These are phyloP conservation scores for Pseudococcus viburni DNA, from an alignment of 2,888 invertebrate species.

Conservation along the genomic window DNA sequence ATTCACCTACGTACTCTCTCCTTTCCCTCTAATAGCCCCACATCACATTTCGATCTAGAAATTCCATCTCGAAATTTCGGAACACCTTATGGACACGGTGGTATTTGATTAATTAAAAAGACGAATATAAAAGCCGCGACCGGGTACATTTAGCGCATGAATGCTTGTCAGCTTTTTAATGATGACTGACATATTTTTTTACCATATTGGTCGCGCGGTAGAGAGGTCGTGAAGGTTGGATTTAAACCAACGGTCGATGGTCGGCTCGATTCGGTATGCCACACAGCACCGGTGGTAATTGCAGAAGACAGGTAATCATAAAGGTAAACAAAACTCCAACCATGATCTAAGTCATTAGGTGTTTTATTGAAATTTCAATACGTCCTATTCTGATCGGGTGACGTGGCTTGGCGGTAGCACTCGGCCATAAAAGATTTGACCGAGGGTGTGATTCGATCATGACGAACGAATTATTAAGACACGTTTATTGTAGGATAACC, in stretches of 20 bases:
- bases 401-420: conserved; percentile 12
- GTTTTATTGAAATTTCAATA: conserved; percentile 45
- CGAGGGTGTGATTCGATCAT: conserved; percentile 11
- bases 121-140: background rate
- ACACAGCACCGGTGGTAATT: conserved; percentile 3
- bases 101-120: conserved; percentile 52
- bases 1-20: no score
- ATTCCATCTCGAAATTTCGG: background rate
- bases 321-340: conserved; percentile 46
- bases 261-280: background rate
- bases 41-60: background rate
- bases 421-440: background rate
- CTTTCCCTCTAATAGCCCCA: no score
- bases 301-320: conserved; percentile 52
- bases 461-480: background rate
- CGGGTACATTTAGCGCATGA: conserved; percentile 37
- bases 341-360: conserved; percentile 43
- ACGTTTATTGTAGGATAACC: no score
- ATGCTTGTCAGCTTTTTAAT: conserved; percentile 60
- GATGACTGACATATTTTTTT: conserved; percentile 53
- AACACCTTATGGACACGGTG: background rate
- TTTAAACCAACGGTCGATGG: conserved; percentile 12
- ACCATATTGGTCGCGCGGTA: conserved; percentile 9
- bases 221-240: conserved; percentile 26
- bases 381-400: background rate